These are phyloP conservation scores for Brotula barbata DNA, from an alignment of 2,797 vertebrate genomes.

Conservation along the genomic window DNA sequence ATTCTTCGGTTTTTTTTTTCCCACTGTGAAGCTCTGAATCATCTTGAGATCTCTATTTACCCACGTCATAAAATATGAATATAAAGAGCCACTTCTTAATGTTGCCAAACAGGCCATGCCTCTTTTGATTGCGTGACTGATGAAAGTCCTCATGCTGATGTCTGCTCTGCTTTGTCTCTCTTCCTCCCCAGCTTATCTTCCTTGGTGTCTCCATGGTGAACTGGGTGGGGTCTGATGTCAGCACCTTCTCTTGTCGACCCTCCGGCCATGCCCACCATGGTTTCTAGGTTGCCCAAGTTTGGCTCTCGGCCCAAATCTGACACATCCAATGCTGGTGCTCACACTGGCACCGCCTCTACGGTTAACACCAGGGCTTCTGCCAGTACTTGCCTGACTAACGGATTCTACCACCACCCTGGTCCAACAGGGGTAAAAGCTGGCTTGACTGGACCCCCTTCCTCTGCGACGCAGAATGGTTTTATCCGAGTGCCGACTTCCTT, in stretches of 20 bases:
- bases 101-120: no score
- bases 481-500: conserved; percentile 72
- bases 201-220: conserved; percentile 72
- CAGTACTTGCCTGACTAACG: conserved; percentile 70
- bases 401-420: conserved; percentile 67
- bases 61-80: no score
- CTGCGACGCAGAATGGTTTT: conserved; percentile 79
- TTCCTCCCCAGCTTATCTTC: conserved; percentile 40
- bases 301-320: conserved; percentile 75
- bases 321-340: conserved; percentile 40
- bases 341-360: neutral
- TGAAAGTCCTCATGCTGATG: no score
- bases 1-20: no score
- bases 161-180: neutral
- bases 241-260: conserved; percentile 72
- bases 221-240: conserved; percentile 87
- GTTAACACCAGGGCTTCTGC: neutral
- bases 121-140: no score
- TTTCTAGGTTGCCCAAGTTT: conserved; percentile 94
- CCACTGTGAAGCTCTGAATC: no score
- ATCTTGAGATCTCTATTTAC: no score
- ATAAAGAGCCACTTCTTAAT: no score
- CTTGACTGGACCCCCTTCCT: rapidly evolving
- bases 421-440: conserved; percentile 28
- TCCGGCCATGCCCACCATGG: conserved; percentile 85